Evolutionary conservation across 1,140 invertebrate species (phyloP).

Genomic region (Danaus melanippus): DNA sequence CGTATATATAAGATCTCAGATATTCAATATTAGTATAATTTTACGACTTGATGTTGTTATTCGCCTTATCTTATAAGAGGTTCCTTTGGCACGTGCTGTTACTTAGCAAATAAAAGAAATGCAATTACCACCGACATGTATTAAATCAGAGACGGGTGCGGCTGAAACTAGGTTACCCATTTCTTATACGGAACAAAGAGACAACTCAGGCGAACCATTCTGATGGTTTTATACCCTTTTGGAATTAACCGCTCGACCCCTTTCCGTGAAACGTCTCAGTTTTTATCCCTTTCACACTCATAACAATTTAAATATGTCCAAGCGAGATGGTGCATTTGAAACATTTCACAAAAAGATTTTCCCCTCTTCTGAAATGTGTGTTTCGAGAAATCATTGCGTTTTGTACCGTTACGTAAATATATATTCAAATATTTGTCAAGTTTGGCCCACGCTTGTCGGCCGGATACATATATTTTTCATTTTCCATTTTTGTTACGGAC

Average conservation of each 20-base stretch:
- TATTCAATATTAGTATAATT: no score
- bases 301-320: not conserved
- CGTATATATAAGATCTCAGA: no score
- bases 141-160: constrained; percentile 45
- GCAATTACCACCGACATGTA: constrained; percentile 47
- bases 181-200: constrained; percentile 41
- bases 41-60: no score
- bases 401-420: constrained; percentile 5
- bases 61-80: no score
- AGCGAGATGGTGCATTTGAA: constrained; percentile 9
- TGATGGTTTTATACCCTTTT: constrained; percentile 35
- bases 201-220: constrained; percentile 27
- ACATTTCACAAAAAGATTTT: constrained; percentile 7
- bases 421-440: constrained; percentile 23
- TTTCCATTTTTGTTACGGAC: constrained; percentile 59
- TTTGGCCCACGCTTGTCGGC: constrained; percentile 43
- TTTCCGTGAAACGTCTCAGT: constrained; percentile 17
- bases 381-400: constrained; percentile 1
- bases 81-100: no score
- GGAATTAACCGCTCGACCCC: constrained; percentile 30
- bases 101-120: constrained; percentile 31
- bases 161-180: constrained; percentile 61
- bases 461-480: constrained; percentile 64
- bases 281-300: constrained; percentile 13
- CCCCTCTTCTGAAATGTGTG: not conserved